phyloP scores from a whole-genome alignment of 2,113 vertebrate species.

The Ptilorrhoa leucosticta region DNA sequence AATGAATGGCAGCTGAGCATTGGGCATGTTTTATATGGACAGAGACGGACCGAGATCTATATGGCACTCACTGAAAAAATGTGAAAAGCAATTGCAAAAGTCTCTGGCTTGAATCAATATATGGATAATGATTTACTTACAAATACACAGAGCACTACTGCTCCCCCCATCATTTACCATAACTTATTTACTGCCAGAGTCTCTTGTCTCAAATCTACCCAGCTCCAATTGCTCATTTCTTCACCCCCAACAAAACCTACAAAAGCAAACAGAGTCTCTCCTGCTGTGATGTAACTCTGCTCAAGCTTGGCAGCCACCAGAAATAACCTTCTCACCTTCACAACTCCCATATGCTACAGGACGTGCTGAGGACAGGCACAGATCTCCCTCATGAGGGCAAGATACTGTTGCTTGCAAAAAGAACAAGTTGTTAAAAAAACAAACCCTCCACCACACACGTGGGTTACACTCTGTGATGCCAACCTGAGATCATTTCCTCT shows the following conservation, averaged over 20 bases:
- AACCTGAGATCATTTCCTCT: conserved; percentile 69
- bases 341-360: background rate
- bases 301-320: background rate
- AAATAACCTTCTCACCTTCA: background rate
- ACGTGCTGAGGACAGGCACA: background rate
- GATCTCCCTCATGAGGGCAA: background rate
- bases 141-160: background rate
- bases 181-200: background rate
- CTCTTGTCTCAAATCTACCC: background rate
- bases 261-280: background rate
- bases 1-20: background rate
- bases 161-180: background rate
- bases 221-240: background rate
- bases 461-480: background rate
- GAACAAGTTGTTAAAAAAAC: background rate
- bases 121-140: background rate
- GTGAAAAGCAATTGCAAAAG: background rate
- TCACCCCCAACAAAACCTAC: background rate
- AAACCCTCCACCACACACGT: background rate
- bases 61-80: background rate
- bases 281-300: background rate
- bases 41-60: background rate
- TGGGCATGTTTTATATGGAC: background rate
- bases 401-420: background rate
- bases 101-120: background rate